A percentile compares a stretch with the other conserved stretches of the same genome.
phyloP scores from a whole-genome alignment of 35 echinoderm and acorn worm species.

The Ophiothrix spiculata region DNA sequence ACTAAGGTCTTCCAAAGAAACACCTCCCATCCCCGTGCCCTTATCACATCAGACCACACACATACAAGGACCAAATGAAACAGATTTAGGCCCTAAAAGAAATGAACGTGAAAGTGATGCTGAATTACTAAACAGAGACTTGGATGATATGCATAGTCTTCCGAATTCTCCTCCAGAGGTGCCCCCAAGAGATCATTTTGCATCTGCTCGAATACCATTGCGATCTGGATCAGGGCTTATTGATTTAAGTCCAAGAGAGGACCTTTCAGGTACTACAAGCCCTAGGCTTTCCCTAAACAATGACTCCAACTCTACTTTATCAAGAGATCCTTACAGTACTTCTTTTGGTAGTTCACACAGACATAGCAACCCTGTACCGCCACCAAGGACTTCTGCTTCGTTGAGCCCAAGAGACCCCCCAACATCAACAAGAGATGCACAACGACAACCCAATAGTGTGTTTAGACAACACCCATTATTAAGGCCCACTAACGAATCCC shows the following conservation, averaged over 20 bases:
- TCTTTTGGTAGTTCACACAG: neutral
- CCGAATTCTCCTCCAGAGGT: neutral
- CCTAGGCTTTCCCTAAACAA: neutral
- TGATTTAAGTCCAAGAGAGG: neutral
- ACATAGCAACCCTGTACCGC: neutral
- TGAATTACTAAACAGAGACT: neutral
- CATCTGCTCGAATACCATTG: neutral
- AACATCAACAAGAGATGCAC: neutral
- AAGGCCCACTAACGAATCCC: neutral
- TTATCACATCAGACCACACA: neutral
- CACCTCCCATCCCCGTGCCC: neutral
- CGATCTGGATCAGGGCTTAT: neutral
- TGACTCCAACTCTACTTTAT: neutral
- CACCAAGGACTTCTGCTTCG: neutral
- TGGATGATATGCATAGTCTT: neutral
- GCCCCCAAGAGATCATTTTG: neutral
- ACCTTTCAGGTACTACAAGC: neutral
- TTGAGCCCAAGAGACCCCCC: neutral
- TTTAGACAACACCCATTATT: neutral
- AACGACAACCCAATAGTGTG: neutral
- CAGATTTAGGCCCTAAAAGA: neutral
- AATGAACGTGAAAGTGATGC: no score
- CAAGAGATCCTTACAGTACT: neutral
- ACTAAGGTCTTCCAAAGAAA: neutral
- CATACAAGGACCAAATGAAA: neutral